Conservation (phyloP, 2,888 invertebrate species). For the Unio pictorum region DNA sequence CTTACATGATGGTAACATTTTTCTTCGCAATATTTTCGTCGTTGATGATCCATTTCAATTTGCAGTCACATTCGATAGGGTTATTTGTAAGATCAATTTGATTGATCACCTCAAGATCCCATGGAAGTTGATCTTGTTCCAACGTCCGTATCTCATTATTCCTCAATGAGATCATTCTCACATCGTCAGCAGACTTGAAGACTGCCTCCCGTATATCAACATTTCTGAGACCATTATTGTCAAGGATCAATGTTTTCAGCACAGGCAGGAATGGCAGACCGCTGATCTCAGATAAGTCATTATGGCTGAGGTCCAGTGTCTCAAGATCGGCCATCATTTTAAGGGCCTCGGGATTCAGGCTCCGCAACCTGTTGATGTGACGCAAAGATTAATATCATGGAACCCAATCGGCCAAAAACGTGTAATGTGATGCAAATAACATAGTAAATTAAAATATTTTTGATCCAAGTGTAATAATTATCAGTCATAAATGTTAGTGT, state of each 20-base stretch:
- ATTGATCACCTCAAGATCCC: slow-evolving; percentile 15
- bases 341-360: slow-evolving; percentile 12
- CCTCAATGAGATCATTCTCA: slow-evolving; percentile 22
- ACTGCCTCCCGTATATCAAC: slow-evolving; percentile 16
- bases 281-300: slow-evolving; percentile 16
- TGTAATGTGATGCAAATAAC: too few relatives aligned
- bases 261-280: slow-evolving; percentile 24
- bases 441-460: too few relatives aligned
- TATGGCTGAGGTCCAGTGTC: slow-evolving; percentile 32
- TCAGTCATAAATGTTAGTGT: too few relatives aligned
- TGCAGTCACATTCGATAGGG: slow-evolving; percentile 27
- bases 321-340: slow-evolving; percentile 16
- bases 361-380: slow-evolving; percentile 10
- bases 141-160: slow-evolving; percentile 26
- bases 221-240: slow-evolving; percentile 18
- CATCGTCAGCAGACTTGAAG: slow-evolving; percentile 13
- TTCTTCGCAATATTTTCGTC: background rate
- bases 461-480: too few relatives aligned
- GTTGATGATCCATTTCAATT: slow-evolving; percentile 24
- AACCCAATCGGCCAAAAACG: too few relatives aligned
- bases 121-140: slow-evolving; percentile 19
- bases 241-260: slow-evolving; percentile 19
- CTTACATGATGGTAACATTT: slow-evolving; percentile 11
- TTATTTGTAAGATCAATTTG: slow-evolving; percentile 21
- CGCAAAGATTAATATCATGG: too few relatives aligned